Evolutionary conservation across 2,888 invertebrate species (phyloP), one percentile per base, ranked within the genome.

Genomic region (Trichopria drosophilae): DNA sequence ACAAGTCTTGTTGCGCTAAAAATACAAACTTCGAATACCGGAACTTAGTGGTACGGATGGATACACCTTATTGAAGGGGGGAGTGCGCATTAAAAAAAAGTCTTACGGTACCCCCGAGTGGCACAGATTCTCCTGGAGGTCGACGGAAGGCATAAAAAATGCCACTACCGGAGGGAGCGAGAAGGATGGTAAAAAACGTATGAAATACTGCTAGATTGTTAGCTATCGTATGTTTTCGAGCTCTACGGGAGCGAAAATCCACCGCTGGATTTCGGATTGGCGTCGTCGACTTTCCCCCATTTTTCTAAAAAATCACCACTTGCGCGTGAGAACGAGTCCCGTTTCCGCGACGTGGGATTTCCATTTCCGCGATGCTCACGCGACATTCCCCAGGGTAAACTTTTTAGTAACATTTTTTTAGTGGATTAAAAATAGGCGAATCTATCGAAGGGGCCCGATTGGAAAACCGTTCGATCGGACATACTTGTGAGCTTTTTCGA

Each of bases 91-190:
- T 53, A 48, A 59, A 63, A 63, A 59, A 59, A 53, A 53, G 57
- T 60, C 68, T 70, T 73, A 72, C 74, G 74, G 74, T 75, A 72
- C 66, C 63, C 69, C 63, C 62, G 64, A 69, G 66, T 72, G 71
- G 72, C 73, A 73, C 70, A 66, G 72, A 73, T 73, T 73, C 69
- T 65, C 60, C 55, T 58, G 59, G 61, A 65, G 65, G 65, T n/a
- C n/a, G n/a, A n/a, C n/a, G n/a, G n/a, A n/a, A n/a, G n/a, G n/a
- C n/a, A n/a, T n/a, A n/a, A n/a, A n/a, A n/a, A n/a, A n/a, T n/a
- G n/a, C n/a, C n/a, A n/a, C n/a, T n/a, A 22, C 41, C 39, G 29
- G 49, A 32, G 26, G 10, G 22, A 6, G 42, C 22, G 34, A 36
- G 49, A 39, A 32, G 46, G 52, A 55, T 51, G 61, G 45, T 56